Conservation (phyloP, 1,140 invertebrate genomes). For the Tetranychus cinnabarinus region DNA sequence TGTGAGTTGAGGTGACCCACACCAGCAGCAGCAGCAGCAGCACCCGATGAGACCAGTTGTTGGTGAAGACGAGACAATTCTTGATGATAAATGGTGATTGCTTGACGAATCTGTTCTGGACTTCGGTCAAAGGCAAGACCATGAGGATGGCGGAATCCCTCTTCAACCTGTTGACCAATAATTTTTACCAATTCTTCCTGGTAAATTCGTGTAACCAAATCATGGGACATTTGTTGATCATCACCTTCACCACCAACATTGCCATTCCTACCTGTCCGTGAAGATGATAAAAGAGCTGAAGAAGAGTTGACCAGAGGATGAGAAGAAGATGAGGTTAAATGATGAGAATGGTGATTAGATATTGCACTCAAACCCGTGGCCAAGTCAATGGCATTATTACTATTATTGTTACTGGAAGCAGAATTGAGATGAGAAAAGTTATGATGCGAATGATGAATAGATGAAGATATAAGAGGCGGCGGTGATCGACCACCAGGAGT, state of each 20-base stretch:
- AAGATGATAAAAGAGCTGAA: too few species aligned
- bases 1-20: conserved; percentile 7
- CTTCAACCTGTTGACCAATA: conserved; percentile 32
- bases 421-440: too few species aligned
- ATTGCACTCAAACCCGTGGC: too few species aligned
- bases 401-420: not conserved
- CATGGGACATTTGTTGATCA: conserved; percentile 66
- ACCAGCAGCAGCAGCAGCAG: not conserved
- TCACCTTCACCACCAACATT: conserved; percentile 22
- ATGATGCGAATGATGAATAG: too few species aligned
- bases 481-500: too few species aligned
- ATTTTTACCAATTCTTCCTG: conserved; percentile 84
- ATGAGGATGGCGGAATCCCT: conserved; percentile 14
- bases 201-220: conserved; percentile 87
- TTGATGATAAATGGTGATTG: conserved; percentile 67
- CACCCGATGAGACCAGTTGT: conserved; percentile 1
- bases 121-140: conserved; percentile 37
- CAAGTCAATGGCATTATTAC: not conserved
- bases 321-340: too few species aligned
- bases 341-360: too few species aligned
- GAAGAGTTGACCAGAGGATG: too few species aligned
- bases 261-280: not conserved
- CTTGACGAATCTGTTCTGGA: conserved; percentile 62
- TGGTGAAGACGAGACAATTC: conserved; percentile 54
- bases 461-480: too few species aligned